Base-by-base conservation (phyloP, 2,113 vertebrate genomes). In the Erpornis zantholeuca region DNA sequence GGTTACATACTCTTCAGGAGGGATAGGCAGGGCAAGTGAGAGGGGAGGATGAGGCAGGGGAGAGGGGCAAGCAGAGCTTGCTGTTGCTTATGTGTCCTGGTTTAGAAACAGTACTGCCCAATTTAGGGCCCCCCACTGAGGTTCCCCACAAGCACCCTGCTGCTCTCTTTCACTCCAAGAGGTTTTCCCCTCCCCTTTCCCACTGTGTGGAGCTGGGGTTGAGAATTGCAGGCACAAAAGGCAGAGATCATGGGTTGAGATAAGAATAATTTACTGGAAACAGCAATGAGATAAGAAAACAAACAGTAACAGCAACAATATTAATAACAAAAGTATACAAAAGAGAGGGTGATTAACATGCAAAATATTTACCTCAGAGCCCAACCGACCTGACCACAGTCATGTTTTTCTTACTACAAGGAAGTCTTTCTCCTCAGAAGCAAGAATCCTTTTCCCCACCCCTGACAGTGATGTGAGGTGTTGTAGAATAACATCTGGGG, bases 121-220 rank as follows among this genome's bases (percentile, higher is more conserved):
- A 4, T 22, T 64, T 20, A 63, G 49, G 18, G 13, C 3, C 14
- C 24, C 16, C 4, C n/a, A n/a, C 12, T 4, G 11, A 40, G 29
- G 25, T 25, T 35, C 2, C 22, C n/a, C 40, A 49, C 40, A 71
- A 63, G 15, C 9, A 35, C 11, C 25, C 11, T 21, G 20, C 10
- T 21, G 17, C 24, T 79, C 13, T 24, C 35, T 56, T 79, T 24
- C 25, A n/a, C 21, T 56, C 19, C 10, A 40, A 6, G 9, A 0
- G 1, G 7, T 28, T n/a, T 23, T 40, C 40, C 24, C 15, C 33
- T 45, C 3, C 14, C 16, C 29, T 35, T n/a, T 40, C 12, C 9
- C 1, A 0, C 6, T 36, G 17, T 22, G 6, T 36, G 1, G 0
- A 28, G 28, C 49, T 54, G 24, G 10, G 15, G 17, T n/a, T 79